Base-by-base conservation (phyloP, 1,140 invertebrate species). In the Leptestheria dahalacensis region DNA sequence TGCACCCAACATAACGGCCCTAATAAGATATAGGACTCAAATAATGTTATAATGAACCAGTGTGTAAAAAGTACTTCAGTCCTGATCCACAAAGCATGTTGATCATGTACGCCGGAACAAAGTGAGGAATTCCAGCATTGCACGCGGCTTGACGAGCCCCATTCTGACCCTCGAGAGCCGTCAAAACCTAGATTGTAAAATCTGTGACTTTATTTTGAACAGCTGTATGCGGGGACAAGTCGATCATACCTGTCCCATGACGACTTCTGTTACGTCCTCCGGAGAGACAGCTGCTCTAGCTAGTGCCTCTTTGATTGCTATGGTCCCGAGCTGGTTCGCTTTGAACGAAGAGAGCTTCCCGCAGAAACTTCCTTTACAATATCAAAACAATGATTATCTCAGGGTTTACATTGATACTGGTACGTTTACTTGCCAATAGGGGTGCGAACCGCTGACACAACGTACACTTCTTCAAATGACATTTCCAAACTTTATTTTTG, bases 21-120 rank as follows among this genome's bases (percentile, higher is more conserved):
- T 87, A 59, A 20, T 47, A 59, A n/a, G 48, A 57, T 59, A 56
- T 51, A 60, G 59, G 20, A 56, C 41, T 60, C 57, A 59, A 55
- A 25, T 56, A 56, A 55, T 26, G 9, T 18, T 55, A 48, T 26
- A 24, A 54, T 54, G 10, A 9, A 2, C 2, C 20, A 3, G 29
- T 26, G 10, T 2, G 10, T 9, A 54, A 18, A n/a, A 72, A 71
- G 68, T 74, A 86, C 81, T 85, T 85, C 1, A 93, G 69, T 9
- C 89, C 88, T 48, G 88, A 91, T 28, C 88, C 89, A 74, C 89
- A 93, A 2, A 92, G 70, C 83, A 90, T 85, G 67, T 89, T 91
- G 9, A 92, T 69, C n/a, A 77, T 72, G 69, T 79, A 84, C 29
- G 88, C 82, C 51, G 89, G 85, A 26, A 85, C 79, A 56, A 73